phyloP scores from a whole-genome alignment of 2,888 invertebrate genomes.

The Catonia carolina region DNA sequence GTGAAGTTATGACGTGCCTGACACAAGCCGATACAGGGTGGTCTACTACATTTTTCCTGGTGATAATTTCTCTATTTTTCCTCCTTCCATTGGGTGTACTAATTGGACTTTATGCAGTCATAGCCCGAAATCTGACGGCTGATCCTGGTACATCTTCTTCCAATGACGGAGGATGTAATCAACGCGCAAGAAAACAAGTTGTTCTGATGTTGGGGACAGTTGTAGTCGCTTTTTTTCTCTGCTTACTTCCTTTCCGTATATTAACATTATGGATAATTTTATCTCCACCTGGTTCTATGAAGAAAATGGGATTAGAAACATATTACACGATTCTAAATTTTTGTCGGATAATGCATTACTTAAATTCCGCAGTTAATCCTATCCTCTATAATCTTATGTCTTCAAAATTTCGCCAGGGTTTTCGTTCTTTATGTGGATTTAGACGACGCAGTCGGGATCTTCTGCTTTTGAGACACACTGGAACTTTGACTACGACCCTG shows the following conservation, averaged over 20 bases:
- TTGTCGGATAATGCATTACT: conserved; percentile 76
- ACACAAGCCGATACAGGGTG: conserved; percentile 69
- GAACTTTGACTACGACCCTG: conserved; percentile 34
- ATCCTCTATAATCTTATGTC: conserved; percentile 90
- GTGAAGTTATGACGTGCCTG: conserved; percentile 56
- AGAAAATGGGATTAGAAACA: conserved; percentile 63
- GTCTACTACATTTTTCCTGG: conserved; percentile 72
- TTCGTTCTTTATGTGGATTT: conserved; percentile 39
- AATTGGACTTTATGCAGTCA: conserved; percentile 71
- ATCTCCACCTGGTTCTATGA: conserved; percentile 60
- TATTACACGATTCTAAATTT: conserved; percentile 79
- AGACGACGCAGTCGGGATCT: conserved; percentile 24
- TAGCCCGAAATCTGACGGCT: conserved; percentile 74
- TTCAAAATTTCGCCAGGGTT: conserved; percentile 79
- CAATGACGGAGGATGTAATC: conserved; percentile 52
- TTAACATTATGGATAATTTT: conserved; percentile 77
- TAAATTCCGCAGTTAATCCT: conserved; percentile 86
- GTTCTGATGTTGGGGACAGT: conserved; percentile 82
- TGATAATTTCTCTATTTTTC: conserved; percentile 70
- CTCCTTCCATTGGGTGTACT: conserved; percentile 71
- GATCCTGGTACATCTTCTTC: conserved; percentile 42
- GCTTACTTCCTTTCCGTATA: conserved; percentile 78
- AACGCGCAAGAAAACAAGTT: conserved; percentile 70
- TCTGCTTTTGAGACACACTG: conserved; percentile 29
- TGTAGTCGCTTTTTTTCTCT: conserved; percentile 80